Evolutionary conservation across 2,888 invertebrate genomes (phyloP).

Genomic region (Drosophila borborema): DNA sequence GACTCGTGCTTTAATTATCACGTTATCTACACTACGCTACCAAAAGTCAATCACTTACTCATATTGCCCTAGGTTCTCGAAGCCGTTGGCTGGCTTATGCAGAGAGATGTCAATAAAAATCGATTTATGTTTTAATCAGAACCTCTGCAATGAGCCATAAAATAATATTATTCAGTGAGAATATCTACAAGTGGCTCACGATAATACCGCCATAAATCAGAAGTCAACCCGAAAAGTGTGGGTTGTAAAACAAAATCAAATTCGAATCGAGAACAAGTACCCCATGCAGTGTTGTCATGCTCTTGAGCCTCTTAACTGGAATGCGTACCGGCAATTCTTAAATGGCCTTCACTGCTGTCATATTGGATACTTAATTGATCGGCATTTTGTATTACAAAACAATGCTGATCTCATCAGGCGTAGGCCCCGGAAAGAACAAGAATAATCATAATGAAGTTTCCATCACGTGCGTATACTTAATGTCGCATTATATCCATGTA

Average conservation of each 20-base stretch:
- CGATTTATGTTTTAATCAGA: constrained; percentile 29
- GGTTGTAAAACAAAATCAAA: constrained; percentile 9
- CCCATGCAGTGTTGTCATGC: not conserved
- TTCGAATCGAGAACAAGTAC: not conserved
- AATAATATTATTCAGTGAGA: constrained; percentile 5
- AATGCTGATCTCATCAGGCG: constrained; percentile 3
- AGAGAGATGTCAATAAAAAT: constrained; percentile 17
- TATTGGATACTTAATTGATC: not conserved
- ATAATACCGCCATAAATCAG: constrained; percentile 32
- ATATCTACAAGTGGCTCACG: constrained; percentile 18
- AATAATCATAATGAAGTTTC: not conserved
- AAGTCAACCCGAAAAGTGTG: not conserved
- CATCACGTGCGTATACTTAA: constrained; percentile 29
- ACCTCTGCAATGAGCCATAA: constrained; percentile 12
- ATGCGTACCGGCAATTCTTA: not conserved
- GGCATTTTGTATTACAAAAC: not conserved
- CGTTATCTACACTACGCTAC: constrained; percentile 13
- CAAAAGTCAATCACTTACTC: not conserved
- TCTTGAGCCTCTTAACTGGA: not conserved
- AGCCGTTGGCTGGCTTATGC: not conserved
- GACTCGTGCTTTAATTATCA: constrained; percentile 11
- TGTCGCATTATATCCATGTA: not conserved
- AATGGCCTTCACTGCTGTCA: constrained; percentile 6
- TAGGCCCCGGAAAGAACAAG: not conserved
- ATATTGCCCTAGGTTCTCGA: constrained; percentile 33